phyloP scores from a whole-genome alignment of 2,888 invertebrate genomes.

The Drosophila austrosaltans region DNA sequence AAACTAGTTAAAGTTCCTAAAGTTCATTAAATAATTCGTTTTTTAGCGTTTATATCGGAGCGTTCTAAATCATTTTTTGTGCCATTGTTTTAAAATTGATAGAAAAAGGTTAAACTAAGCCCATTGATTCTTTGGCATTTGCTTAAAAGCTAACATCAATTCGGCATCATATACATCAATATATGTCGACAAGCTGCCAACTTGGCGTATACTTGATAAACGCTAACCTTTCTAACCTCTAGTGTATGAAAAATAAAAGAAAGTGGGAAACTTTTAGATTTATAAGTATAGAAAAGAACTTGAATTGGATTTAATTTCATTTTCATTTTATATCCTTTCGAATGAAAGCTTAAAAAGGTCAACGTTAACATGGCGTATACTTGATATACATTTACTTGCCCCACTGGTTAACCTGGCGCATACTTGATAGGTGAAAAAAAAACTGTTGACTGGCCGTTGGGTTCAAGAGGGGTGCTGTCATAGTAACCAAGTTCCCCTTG shows the following conservation, averaged over 20 bases:
- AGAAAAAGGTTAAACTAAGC: too few species aligned
- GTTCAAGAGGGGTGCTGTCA: background rate
- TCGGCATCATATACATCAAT: background rate
- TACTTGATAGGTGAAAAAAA: constrained; percentile 40
- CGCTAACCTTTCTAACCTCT: background rate
- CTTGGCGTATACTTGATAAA: background rate
- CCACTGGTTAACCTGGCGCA: constrained; percentile 37
- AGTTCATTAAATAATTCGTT: too few species aligned
- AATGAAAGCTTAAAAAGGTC: constrained; percentile 18
- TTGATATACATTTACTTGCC: constrained; percentile 19
- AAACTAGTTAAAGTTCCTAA: too few species aligned
- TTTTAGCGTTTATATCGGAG: too few species aligned
- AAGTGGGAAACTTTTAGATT: background rate
- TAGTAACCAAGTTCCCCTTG: constrained; percentile 9
- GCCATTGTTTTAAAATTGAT: too few species aligned
- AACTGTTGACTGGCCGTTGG: background rate
- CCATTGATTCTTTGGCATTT: background rate
- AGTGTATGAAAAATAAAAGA: background rate
- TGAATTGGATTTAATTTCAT: constrained; percentile 6
- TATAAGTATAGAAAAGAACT: background rate
- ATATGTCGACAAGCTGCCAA: background rate
- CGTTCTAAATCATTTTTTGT: too few species aligned
- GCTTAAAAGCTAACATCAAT: background rate
- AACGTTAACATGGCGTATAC: constrained; percentile 29
- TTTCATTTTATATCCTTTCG: background rate